phyloP scores from a whole-genome alignment of 2,888 invertebrate species.

The Epistrophe eligans region DNA sequence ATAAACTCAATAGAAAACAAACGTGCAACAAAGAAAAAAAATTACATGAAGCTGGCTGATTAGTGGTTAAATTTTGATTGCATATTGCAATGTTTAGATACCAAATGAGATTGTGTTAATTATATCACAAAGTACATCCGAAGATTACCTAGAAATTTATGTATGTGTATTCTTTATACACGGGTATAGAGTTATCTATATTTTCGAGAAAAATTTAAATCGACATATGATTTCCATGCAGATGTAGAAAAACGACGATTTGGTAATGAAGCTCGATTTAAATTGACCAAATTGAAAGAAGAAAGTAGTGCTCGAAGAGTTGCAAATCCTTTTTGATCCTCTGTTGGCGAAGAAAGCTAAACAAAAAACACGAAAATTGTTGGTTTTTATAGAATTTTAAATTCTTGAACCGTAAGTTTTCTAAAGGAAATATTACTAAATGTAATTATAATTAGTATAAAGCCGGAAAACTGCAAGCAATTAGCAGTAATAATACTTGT shows the following conservation, averaged over 20 bases:
- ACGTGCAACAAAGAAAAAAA: conserved; percentile 41
- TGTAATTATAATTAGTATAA: neutral
- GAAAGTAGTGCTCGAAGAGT: conserved; percentile 55
- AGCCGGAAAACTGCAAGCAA: neutral
- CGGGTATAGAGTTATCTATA: conserved; percentile 13
- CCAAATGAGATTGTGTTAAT: neutral
- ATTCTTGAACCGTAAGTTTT: neutral
- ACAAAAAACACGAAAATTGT: neutral
- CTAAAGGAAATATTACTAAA: neutral
- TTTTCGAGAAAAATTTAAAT: conserved; percentile 51
- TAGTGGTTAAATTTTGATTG: conserved; percentile 1
- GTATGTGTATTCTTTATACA: neutral
- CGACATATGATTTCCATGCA: conserved; percentile 56
- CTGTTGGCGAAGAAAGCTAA: conserved; percentile 41
- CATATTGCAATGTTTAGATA: neutral
- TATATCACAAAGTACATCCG: neutral
- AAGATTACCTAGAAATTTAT: conserved; percentile 2
- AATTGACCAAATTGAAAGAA: conserved; percentile 51
- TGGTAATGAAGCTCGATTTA: conserved; percentile 50
- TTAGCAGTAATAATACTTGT: neutral
- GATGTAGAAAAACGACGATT: conserved; percentile 50
- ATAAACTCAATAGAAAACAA: conserved; percentile 45
- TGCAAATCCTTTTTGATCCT: conserved; percentile 36
- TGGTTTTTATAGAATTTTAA: neutral
- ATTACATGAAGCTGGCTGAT: neutral